phyloP scores from a whole-genome alignment of 2,797 vertebrate species.

The Hirundo rustica region DNA sequence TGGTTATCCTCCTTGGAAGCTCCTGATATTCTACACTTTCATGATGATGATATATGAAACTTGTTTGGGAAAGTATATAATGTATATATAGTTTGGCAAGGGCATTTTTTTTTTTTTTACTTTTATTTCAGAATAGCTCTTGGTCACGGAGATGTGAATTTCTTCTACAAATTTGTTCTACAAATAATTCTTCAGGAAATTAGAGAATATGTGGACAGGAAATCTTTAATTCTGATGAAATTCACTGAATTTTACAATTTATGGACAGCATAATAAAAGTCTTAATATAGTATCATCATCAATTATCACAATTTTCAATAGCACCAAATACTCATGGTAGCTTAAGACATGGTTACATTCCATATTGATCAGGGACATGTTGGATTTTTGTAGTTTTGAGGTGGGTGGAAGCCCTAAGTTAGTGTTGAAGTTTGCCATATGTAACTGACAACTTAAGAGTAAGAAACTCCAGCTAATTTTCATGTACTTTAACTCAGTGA shows the following conservation, averaged over 20 bases:
- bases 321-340: background rate
- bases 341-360: background rate
- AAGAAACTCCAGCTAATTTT: background rate
- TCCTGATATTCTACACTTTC: background rate
- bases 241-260: background rate
- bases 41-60: background rate
- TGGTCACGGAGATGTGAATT: background rate
- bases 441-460: background rate
- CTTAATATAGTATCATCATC: background rate
- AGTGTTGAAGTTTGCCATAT: background rate
- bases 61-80: background rate
- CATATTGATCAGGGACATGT: background rate
- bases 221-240: background rate
- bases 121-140: background rate
- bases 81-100: background rate
- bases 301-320: background rate
- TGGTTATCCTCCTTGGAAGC: background rate
- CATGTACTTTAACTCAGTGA: background rate
- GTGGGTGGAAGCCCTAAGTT: background rate
- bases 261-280: background rate
- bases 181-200: background rate
- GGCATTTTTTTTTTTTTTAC: accelerated
- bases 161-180: background rate
- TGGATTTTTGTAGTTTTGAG: background rate
- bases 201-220: background rate